Conservation (phyloP, 2,113 vertebrate species). For the Chlorodrepanis virens region DNA sequence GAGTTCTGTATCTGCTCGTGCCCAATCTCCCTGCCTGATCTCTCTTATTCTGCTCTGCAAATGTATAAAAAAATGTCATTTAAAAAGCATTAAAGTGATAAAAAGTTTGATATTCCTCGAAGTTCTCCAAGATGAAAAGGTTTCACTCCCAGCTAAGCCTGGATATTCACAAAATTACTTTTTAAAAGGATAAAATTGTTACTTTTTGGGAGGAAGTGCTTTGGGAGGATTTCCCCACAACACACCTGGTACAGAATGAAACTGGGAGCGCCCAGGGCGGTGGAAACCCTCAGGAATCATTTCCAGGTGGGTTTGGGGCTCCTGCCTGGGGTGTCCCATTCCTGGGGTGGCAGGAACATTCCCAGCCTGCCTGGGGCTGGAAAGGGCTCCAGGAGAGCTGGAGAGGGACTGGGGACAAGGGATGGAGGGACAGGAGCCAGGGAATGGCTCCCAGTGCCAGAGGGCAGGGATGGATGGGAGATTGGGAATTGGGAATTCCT, state of each 20-base stretch:
- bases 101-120: neutral
- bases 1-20: neutral
- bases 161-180: neutral
- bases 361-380: neutral
- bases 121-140: neutral
- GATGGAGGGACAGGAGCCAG: no score
- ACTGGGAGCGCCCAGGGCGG: accelerated
- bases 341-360: neutral
- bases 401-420: neutral
- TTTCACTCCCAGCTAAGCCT: neutral
- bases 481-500: no score
- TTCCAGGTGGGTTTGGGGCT: neutral
- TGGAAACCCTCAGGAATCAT: neutral
- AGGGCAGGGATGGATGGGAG: neutral
- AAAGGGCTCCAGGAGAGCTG: neutral
- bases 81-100: neutral
- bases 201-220: neutral
- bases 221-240: neutral
- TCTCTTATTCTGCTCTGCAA: neutral
- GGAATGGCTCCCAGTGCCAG: neutral
- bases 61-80: neutral
- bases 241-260: neutral
- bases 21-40: neutral
- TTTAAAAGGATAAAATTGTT: neutral
- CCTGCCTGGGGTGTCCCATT: no score